phyloP scores from a whole-genome alignment of 1,140 invertebrate genomes.

The Phymastichus coffea region DNA sequence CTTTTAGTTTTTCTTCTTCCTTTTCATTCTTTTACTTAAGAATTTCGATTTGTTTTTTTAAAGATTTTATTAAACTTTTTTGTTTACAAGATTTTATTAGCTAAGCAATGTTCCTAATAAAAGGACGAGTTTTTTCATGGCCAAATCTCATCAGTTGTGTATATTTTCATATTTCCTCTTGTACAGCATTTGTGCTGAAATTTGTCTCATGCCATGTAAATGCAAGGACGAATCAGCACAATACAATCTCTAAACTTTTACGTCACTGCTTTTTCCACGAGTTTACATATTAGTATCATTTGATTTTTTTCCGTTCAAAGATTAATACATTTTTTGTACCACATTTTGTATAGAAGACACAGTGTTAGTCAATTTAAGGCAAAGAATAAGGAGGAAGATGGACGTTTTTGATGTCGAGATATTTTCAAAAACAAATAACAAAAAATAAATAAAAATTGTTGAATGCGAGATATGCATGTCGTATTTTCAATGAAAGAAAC shows the following conservation, averaged over 20 bases:
- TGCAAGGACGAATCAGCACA: slow-evolving; percentile 12
- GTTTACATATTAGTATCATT: not conserved
- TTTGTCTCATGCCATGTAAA: not conserved
- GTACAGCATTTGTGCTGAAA: too few relatives aligned
- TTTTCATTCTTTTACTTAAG: slow-evolving; percentile 16
- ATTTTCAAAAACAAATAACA: slow-evolving; percentile 19
- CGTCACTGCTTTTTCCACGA: not conserved
- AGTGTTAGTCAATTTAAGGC: not conserved
- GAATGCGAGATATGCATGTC: slow-evolving; percentile 3
- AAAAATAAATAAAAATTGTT: slow-evolving; percentile 25
- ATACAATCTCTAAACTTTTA: not conserved
- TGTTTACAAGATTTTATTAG: too few relatives aligned
- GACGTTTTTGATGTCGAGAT: slow-evolving; percentile 14
- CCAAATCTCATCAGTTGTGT: too few relatives aligned
- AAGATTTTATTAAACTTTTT: too few relatives aligned
- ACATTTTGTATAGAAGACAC: slow-evolving; percentile 11
- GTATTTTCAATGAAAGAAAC: slow-evolving; percentile 14
- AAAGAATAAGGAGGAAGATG: not conserved
- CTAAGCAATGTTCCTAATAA: too few relatives aligned
- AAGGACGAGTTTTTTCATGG: too few relatives aligned
- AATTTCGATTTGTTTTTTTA: slow-evolving; percentile 27
- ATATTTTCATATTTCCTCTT: too few relatives aligned
- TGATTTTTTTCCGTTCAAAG: not conserved
- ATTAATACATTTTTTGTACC: not conserved
- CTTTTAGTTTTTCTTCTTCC: not conserved